These are phyloP conservation scores for Theretra japonica DNA, from an alignment of 2,888 invertebrate genomes.

Conservation along the genomic window DNA sequence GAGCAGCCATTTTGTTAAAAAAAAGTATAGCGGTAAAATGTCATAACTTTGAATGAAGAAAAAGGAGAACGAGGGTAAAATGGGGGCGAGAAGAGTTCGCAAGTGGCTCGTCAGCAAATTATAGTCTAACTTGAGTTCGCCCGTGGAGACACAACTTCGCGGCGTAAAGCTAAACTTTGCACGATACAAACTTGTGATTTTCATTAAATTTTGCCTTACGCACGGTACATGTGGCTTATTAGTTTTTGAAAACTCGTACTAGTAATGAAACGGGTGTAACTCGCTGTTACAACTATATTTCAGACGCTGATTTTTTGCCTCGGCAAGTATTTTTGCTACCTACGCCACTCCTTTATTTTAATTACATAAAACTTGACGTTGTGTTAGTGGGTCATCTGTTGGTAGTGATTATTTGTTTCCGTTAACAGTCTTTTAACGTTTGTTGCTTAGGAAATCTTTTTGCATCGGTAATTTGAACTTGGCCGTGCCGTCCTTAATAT, in stretches of 20 bases:
- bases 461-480: no score
- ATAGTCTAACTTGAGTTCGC: slow-evolving; percentile 65
- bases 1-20: slow-evolving; percentile 23
- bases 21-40: slow-evolving; percentile 31
- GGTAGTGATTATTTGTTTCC: no score
- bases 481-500: no score
- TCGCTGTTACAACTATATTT: neutral
- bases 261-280: neutral
- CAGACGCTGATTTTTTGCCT: no score
- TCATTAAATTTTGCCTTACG: slow-evolving; percentile 65
- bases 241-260: slow-evolving; percentile 4
- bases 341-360: no score
- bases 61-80: slow-evolving; percentile 53
- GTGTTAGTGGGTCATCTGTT: no score
- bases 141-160: slow-evolving; percentile 65
- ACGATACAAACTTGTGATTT: slow-evolving; percentile 74
- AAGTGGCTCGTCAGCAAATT: slow-evolving; percentile 77
- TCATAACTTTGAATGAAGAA: slow-evolving; percentile 44
- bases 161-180: slow-evolving; percentile 62
- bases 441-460: no score
- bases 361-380: no score
- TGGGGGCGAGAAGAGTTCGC: slow-evolving; percentile 59
- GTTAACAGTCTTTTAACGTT: no score
- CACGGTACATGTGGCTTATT: slow-evolving; percentile 30
- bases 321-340: no score